Evolutionary conservation across 2,797 vertebrate genomes (phyloP).

Genomic region (Bucorvus abyssinicus): DNA sequence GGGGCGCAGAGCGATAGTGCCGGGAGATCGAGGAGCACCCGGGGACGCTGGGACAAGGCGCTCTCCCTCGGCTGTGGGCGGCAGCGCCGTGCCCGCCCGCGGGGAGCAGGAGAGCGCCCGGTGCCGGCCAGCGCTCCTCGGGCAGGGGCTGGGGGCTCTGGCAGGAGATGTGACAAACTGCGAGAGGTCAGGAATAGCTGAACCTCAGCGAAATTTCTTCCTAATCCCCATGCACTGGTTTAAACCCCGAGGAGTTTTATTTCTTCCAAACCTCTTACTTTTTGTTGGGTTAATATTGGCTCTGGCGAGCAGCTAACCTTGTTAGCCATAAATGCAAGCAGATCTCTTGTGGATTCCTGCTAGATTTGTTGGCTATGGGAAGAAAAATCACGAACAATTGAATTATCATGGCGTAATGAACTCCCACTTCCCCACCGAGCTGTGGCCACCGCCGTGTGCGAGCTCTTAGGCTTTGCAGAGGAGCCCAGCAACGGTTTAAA

Average conservation of each 20-base stretch:
- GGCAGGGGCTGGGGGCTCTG: neutral
- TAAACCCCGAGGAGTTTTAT: neutral
- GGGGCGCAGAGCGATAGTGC: neutral
- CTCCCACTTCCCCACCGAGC: neutral
- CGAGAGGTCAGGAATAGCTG: neutral
- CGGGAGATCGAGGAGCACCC: rapidly evolving
- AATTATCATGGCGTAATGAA: neutral
- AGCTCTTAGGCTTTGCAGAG: neutral
- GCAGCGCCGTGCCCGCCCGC: neutral
- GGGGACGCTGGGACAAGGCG: rapidly evolving
- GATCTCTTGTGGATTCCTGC: neutral
- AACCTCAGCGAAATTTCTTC: neutral
- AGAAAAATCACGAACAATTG: neutral
- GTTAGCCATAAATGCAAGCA: neutral
- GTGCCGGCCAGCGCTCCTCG: neutral
- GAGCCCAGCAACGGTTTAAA: neutral
- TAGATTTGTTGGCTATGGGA: neutral
- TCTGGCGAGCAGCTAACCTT: neutral
- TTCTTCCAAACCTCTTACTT: neutral
- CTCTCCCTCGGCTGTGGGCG: neutral
- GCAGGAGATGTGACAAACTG: neutral
- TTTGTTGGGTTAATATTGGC: neutral
- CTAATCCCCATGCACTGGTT: neutral
- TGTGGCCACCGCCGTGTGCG: neutral
- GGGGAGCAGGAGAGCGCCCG: neutral